A percentile compares a stretch with the other conserved stretches of the same genome.
Conservation (phyloP, 2,888 invertebrate genomes). For the Listrodromus nycthemerus region DNA sequence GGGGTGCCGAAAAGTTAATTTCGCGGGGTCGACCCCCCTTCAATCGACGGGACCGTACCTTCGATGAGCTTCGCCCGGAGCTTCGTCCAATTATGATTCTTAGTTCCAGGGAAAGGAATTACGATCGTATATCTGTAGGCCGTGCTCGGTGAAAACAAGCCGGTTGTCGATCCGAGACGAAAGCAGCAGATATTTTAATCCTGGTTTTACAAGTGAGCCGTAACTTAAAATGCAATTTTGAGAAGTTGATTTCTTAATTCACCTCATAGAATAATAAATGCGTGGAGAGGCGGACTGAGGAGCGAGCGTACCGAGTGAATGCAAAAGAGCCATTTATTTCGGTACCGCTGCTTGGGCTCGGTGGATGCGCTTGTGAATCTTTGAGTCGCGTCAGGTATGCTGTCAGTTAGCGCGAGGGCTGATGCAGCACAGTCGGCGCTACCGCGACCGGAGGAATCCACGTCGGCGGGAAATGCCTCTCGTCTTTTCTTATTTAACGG, state of each 20-base stretch:
- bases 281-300: not conserved
- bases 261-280: conserved; percentile 15
- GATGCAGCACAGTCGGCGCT: conserved; percentile 55
- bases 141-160: not conserved
- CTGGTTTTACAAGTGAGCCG: not conserved
- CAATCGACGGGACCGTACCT: conserved; percentile 38
- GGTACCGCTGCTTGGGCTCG: conserved; percentile 34
- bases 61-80: not conserved
- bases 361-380: conserved; percentile 71
- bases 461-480: conserved; percentile 6
- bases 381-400: conserved; percentile 77
- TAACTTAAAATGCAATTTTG: not conserved
- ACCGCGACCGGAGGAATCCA: conserved; percentile 29
- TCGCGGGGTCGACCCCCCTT: conserved; percentile 44
- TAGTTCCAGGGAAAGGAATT: not conserved
- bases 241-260: conserved; percentile 44
- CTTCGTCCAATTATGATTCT: not conserved
- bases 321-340: conserved; percentile 58
- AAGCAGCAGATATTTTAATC: not conserved
- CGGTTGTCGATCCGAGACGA: not conserved
- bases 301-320: conserved; percentile 26
- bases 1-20: conserved; percentile 44
- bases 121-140: not conserved
- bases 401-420: conserved; percentile 74
- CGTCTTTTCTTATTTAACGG: conserved; percentile 39